Evolutionary conservation across 2,888 invertebrate species (phyloP).

Genomic region (Platerodrilus igneus): DNA sequence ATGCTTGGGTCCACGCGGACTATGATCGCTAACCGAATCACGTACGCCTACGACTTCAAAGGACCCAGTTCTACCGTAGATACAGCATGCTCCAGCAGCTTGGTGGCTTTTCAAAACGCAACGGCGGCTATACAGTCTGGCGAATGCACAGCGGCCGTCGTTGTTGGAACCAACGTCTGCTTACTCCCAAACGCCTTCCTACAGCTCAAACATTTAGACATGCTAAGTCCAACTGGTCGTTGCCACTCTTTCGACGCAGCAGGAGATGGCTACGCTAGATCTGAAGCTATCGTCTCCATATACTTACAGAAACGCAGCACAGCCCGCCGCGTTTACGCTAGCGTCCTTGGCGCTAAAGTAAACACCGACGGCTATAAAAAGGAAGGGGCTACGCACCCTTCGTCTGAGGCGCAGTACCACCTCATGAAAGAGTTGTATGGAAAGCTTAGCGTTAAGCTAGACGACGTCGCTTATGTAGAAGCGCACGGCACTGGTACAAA

Average conservation of each 20-base stretch:
- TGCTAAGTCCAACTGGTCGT: constrained; percentile 82
- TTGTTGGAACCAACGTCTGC: constrained; percentile 88
- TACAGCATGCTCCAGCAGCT: constrained; percentile 94
- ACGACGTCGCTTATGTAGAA: constrained; percentile 85
- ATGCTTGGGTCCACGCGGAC: constrained; percentile 91
- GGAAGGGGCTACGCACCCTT: constrained; percentile 84
- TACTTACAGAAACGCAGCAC: constrained; percentile 73
- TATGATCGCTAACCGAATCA: constrained; percentile 96
- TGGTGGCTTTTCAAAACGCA: constrained; percentile 87
- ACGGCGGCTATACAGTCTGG: constrained; percentile 75
- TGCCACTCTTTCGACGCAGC: constrained; percentile 93
- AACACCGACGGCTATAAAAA: constrained; percentile 93
- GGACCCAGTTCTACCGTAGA: constrained; percentile 95
- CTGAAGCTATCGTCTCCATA: constrained; percentile 81
- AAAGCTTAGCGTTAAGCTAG: constrained; percentile 77
- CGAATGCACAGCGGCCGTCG: constrained; percentile 92
- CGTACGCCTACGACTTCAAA: constrained; percentile 91
- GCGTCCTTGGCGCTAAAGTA: constrained; percentile 79
- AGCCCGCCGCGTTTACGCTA: constrained; percentile 80
- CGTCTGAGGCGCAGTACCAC: constrained; percentile 73
- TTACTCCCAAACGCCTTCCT: constrained; percentile 87
- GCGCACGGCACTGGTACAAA: constrained; percentile 99
- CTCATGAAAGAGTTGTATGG: constrained; percentile 82
- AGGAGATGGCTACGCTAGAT: constrained; percentile 88
- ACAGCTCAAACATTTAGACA: constrained; percentile 89